Base-by-base conservation (phyloP, 1,140 invertebrate species). In the Bombus haemorrhoidalis region DNA sequence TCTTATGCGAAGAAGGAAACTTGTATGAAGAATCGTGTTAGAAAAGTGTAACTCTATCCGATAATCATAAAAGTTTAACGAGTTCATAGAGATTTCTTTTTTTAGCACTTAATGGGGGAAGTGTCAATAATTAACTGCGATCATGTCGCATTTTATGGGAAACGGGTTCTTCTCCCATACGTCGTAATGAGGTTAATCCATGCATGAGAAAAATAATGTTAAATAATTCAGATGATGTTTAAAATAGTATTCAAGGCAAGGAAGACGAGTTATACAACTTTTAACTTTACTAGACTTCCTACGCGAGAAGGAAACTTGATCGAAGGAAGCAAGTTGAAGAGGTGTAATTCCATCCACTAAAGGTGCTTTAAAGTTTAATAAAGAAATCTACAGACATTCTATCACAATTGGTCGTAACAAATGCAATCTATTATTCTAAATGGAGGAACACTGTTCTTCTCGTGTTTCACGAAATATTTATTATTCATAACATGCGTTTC, bases 341-440 rank as follows among this genome's bases (percentile, higher is more conserved):
- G 41, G 28, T 74, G 72, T 74, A 74, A 74, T 74, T 74, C 39
- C 41, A 74, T 74, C 72, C 72, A 74, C 72, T 74, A 43, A 74
- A 43, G 72, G 18, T 22, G 28, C 41, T 43, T 74, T 28, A 74
- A 43, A 43, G 41, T 47, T 74, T 74, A 43, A 43, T 74, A 74
- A 74, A 72, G 69, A 72, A 72, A 74, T 74, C 41, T n/a, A 32
- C 72, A n/a, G 41, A 18, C 72, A 43, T 32, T 43, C 13, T 43
- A n/a, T 43, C 41, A 10, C 39, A n/a, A 74, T 74, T 47, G 72
- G 10, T 47, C 41, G 41, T 74, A 22, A 74, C 41, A 47, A 47
- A 47, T 74, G 41, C 39, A 47, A 47, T 43, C 41, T 74, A 47
- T 74, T 74, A 74, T 32, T 74, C 39, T 10, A 43, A 37, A n/a